A percentile compares a stretch with the other conserved stretches of the same genome.
phyloP scores from a whole-genome alignment of 2,113 vertebrate species.

The Nothocercus julius region DNA sequence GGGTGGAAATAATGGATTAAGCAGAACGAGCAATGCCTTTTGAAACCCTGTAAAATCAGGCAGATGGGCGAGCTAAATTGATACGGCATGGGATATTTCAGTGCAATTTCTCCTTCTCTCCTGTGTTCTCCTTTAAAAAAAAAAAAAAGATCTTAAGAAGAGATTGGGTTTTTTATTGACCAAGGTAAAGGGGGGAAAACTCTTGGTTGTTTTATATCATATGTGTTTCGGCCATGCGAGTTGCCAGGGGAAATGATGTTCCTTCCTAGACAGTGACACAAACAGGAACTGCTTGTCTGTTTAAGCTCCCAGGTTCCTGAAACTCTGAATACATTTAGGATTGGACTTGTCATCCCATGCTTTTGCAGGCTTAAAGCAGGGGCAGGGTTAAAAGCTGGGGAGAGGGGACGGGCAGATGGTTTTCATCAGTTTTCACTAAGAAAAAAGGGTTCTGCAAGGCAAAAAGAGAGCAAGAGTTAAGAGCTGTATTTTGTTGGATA shows the following conservation, averaged over 20 bases:
- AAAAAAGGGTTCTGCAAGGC: background rate
- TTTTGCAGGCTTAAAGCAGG: background rate
- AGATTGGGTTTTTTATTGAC: background rate
- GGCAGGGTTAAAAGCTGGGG: background rate
- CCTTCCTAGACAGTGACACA: background rate
- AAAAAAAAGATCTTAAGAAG: background rate
- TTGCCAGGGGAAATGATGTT: background rate
- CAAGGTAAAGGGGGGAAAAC: background rate
- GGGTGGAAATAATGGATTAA: background rate
- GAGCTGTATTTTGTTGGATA: background rate
- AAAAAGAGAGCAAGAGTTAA: background rate
- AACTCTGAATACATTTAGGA: background rate
- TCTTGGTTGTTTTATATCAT: background rate
- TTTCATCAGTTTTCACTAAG: background rate
- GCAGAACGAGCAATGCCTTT: fast-evolving
- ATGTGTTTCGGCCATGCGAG: background rate
- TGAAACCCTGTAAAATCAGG: background rate
- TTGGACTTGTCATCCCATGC: fast-evolving
- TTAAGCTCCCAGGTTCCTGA: background rate
- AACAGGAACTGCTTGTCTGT: background rate
- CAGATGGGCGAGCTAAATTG: background rate
- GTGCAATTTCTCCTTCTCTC: fast-evolving
- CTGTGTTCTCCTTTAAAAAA: background rate
- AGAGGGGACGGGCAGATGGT: fast-evolving
- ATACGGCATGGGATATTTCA: background rate